Base-by-base conservation (phyloP, 2,113 vertebrate species). In the Philantomba maxwellii region DNA sequence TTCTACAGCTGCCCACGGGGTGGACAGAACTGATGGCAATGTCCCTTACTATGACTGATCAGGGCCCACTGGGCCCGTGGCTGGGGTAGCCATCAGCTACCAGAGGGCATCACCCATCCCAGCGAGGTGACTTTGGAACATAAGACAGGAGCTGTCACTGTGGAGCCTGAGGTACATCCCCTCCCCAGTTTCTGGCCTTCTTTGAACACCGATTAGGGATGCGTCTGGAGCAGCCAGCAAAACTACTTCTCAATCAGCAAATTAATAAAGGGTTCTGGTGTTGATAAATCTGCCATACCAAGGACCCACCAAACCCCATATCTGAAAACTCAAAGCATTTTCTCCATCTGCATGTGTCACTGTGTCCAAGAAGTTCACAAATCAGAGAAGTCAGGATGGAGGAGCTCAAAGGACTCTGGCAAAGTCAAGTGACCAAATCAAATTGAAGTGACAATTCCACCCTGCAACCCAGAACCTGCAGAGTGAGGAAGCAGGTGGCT, bases 1-100 rank as follows among this genome's bases (percentile, higher is more conserved):
- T 7, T 2, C 23, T 2, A 1, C 2, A 39, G 2, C 6, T 2
- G 15, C 5, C 7, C 39, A 33, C 4, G 0, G 39, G 33, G 30
- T 17, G n/a, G 30, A 33, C 2, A 70, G 23, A 51, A 64, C 7
- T 2, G 8, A 6, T 19, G 81, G 62, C 30, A 70, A 73, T 2
- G 45, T 19, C 17, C 21, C 33, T 15, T 8, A 36, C n/a, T n/a
- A 26, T 0, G 5, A 13, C 0, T 5, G 49, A 28, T 11, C 11
- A 5, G n/a, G 78, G 28, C 25, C 30, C 49, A 10, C 5, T 7
- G 3, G 57, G 49, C 45, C 16, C 9, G 2, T n/a, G 30, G 62
- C 62, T 64, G 33, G 1, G 5, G 5, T 16, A 57, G 11, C 6
- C 30, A 77, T 53, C 26, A 70, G 57, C 26, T 28, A 43, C 43